Evolutionary conservation across 2,113 vertebrate genomes (phyloP).

Genomic region (Dasypus novemcinctus): DNA sequence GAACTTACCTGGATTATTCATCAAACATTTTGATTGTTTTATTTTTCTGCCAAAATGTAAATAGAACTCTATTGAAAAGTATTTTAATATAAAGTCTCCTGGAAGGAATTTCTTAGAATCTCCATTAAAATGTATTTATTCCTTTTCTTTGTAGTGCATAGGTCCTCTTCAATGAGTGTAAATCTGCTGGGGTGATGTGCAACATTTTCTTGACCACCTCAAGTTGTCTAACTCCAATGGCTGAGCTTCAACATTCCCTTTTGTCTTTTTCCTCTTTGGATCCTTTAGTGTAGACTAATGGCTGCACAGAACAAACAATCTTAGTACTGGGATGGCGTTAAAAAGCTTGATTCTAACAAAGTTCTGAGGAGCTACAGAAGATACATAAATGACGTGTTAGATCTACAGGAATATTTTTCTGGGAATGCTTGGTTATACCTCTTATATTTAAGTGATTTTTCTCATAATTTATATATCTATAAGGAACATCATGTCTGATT

Average conservation of each 20-base stretch:
- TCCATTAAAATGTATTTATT: not conserved
- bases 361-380: not conserved
- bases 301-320: not conserved
- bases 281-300: not conserved
- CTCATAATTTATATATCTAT: too few species aligned
- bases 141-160: not conserved
- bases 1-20: not conserved
- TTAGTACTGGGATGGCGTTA: not conserved
- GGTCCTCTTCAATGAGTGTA: rapidly evolving
- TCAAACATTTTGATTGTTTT: not conserved
- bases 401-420: not conserved
- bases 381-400: not conserved
- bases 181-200: not conserved
- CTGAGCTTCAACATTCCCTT: rapidly evolving
- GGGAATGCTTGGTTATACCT: not conserved
- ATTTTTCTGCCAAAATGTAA: not conserved
- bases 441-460: too few species aligned
- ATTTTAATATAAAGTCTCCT: not conserved
- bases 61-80: not conserved
- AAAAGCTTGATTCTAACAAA: not conserved
- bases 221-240: too few species aligned
- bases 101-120: not conserved
- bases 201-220: not conserved
- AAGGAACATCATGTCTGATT: too few species aligned
- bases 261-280: not conserved